Conservation (phyloP, 1,140 invertebrate species). For the Ephestia elutella region DNA sequence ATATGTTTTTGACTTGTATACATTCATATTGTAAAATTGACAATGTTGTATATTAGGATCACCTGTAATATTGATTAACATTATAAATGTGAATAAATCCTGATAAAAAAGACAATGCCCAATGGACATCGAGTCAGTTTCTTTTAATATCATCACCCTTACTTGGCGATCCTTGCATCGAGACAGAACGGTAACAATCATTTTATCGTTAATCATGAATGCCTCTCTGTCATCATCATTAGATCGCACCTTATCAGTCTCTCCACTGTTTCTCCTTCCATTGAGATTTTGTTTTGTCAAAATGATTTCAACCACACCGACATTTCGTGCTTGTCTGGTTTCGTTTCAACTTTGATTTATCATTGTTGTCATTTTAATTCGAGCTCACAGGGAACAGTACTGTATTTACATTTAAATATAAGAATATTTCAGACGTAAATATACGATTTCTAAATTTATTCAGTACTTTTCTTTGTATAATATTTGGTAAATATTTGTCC, state of each 20-base stretch:
- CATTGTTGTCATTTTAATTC: slow-evolving; percentile 39
- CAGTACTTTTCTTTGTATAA: slow-evolving; percentile 55
- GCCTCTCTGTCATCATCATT: slow-evolving; percentile 72
- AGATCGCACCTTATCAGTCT: slow-evolving; percentile 63
- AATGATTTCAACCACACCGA: slow-evolving; percentile 45
- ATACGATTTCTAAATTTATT: background rate
- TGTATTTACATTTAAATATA: slow-evolving; percentile 16
- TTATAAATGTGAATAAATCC: slow-evolving; percentile 72
- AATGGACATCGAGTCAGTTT: slow-evolving; percentile 54
- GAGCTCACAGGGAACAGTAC: slow-evolving; percentile 48
- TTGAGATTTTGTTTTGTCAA: slow-evolving; percentile 51
- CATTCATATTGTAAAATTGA: slow-evolving; percentile 67
- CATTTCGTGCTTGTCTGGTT: slow-evolving; percentile 54
- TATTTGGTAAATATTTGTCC: slow-evolving; percentile 29
- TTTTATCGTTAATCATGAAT: slow-evolving; percentile 72
- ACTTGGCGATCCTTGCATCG: slow-evolving; percentile 65
- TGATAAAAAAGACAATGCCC: slow-evolving; percentile 53
- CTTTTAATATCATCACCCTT: slow-evolving; percentile 50
- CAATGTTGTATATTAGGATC: slow-evolving; percentile 63
- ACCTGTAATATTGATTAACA: slow-evolving; percentile 61
- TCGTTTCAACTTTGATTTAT: slow-evolving; percentile 44
- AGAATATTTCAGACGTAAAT: background rate
- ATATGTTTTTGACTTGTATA: slow-evolving; percentile 74
- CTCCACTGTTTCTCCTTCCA: slow-evolving; percentile 67
- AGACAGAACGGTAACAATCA: slow-evolving; percentile 70